phyloP scores from a whole-genome alignment of 2,113 vertebrate species.

The Corythornis madagascariensis region DNA sequence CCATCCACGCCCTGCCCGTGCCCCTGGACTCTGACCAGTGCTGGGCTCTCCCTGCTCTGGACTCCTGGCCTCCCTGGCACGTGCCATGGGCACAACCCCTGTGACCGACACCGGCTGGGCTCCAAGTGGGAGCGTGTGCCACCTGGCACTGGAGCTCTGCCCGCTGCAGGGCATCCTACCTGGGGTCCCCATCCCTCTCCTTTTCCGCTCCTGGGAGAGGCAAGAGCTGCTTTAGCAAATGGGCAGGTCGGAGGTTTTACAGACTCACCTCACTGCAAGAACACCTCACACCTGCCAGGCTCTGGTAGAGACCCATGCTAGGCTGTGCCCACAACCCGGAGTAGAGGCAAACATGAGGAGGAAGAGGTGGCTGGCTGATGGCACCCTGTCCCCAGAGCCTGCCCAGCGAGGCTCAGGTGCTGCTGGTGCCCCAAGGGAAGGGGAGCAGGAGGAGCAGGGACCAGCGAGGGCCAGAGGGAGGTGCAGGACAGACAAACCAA shows the following conservation, averaged over 20 bases:
- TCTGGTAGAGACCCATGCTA: neutral
- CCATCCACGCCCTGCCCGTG: neutral
- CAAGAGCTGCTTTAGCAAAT: neutral
- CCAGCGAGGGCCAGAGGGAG: fast-evolving
- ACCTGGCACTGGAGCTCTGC: fast-evolving
- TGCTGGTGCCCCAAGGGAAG: neutral
- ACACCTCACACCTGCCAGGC: neutral
- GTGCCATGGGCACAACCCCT: neutral
- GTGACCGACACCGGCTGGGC: fast-evolving
- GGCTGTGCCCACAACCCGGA: fast-evolving
- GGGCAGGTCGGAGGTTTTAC: too few species aligned
- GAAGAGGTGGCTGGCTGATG: fast-evolving
- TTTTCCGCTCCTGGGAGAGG: neutral
- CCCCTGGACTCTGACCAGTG: neutral
- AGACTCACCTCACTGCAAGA: neutral
- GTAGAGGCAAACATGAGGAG: neutral
- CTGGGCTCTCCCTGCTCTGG: neutral
- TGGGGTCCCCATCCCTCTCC: neutral
- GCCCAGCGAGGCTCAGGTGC: too few species aligned
- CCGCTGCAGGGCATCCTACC: fast-evolving
- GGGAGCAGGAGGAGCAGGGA: neutral
- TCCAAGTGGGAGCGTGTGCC: fast-evolving
- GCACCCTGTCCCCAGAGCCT: neutral
- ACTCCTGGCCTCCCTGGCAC: fast-evolving
- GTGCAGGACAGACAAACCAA: fast-evolving